Conservation (phyloP, 1,140 invertebrate genomes). For the Holotrichia oblita region DNA sequence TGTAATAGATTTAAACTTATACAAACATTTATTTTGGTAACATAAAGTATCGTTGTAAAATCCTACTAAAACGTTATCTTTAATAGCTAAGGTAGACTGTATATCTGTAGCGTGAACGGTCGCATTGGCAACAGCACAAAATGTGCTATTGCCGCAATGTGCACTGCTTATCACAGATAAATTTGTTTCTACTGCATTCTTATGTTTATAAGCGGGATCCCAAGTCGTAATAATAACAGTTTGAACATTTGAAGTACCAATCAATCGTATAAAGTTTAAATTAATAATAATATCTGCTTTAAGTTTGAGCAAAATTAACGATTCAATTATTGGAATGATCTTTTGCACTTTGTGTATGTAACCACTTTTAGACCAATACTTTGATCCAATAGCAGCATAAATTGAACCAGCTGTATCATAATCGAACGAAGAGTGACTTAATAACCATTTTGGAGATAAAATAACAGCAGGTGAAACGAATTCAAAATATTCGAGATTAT, state of each 20-base stretch:
- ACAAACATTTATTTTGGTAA: not conserved
- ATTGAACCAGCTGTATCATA: not conserved
- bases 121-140: not conserved
- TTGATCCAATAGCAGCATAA: not conserved
- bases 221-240: not conserved
- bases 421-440: not conserved
- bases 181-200: not conserved
- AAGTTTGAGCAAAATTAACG: not conserved
- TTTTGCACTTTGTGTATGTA: not conserved
- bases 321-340: not conserved
- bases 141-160: not conserved
- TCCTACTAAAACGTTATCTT: not conserved
- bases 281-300: not conserved
- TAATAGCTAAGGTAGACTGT: not conserved
- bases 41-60: not conserved
- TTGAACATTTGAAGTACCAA: not conserved
- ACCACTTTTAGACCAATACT: not conserved
- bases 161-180: not conserved
- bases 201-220: not conserved
- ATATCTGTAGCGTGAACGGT: not conserved
- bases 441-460: not conserved
- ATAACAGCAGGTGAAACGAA: not conserved
- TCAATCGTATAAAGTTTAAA: not conserved
- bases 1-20: not conserved
- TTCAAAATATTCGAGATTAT: not conserved